Conservation (phyloP, 2,113 vertebrate genomes). For the Prinia subflava region DNA sequence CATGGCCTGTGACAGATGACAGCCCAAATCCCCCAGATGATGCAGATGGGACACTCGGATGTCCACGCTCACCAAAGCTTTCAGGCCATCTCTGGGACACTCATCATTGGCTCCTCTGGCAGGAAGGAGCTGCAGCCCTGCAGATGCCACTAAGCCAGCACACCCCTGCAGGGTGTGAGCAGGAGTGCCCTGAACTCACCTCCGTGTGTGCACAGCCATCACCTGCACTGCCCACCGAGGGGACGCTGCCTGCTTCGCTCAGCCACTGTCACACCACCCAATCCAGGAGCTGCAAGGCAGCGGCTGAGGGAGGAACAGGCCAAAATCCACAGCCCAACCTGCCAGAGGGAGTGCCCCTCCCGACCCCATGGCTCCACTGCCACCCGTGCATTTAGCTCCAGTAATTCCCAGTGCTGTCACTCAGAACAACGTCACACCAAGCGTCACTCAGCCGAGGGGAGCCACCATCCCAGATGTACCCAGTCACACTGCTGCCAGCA, state of each 20-base stretch:
- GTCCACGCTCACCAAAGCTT: not conserved
- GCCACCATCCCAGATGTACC: not conserved
- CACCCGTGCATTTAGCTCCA: fast-evolving
- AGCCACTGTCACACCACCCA: not conserved
- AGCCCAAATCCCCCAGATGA: not conserved
- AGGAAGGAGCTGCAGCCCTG: not conserved
- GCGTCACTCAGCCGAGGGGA: not conserved
- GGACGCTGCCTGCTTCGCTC: fast-evolving
- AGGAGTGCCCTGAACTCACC: not conserved
- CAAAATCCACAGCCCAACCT: not conserved
- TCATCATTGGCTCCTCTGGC: not conserved
- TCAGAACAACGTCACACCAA: not conserved
- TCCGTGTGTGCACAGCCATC: fast-evolving
- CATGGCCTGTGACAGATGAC: not conserved
- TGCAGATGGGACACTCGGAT: not conserved
- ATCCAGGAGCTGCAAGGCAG: not conserved
- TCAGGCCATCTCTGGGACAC: fast-evolving
- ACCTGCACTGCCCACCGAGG: fast-evolving
- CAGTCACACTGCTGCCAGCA: not conserved
- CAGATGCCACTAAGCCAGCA: not conserved
- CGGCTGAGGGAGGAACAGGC: not conserved
- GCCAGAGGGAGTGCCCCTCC: not conserved
- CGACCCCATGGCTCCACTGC: too few relatives aligned
- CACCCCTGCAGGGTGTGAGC: not conserved
- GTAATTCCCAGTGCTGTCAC: not conserved